Base-by-base conservation (phyloP, 2,113 vertebrate species). In the Macquaria australasica region DNA sequence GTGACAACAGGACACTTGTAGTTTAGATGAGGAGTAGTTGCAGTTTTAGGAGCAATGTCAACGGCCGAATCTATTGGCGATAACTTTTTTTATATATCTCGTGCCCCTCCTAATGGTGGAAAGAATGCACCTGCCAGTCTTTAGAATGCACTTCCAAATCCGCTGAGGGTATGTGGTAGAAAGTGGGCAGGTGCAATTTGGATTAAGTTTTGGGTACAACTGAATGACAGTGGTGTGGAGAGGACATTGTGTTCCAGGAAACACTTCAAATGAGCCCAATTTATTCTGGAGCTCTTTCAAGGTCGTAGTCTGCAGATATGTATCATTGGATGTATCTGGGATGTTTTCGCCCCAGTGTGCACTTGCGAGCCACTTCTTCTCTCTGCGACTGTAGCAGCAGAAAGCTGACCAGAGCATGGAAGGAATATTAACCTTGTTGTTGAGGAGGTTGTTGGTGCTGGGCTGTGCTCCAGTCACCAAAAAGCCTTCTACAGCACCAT, bases 361-460 rank as follows among this genome's bases (percentile, higher is more conserved):
- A 4, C 81, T 77, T 5, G 89, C 81, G 0, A 91, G 20, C 84
- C 87, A 91, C 18, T 0, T 25, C 0, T 8, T 0, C 21, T 8
- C 1, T 1, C 0, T 39, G 12, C 3, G 4, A 34, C 62, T 87
- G 72, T 85, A 82, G 62, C 89, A 91, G 50, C 89, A 91, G 68
- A 91, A 88, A 2, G 89, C 89, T 10, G 89, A 82, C 87, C 84
- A 91, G 34, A 91, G 78, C 28, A 18, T 4, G 37, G 79, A 73
- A 21, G 89, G 89, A 60, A 87, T 25, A 45, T 88, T 84, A 9
- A 84, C 10, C 11, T 1, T 71, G 0, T 80, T 64, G 8, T 66
- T 88, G 6, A 4, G 45, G 4, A 16, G 23, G 0, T 25, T 51
- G 37, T 23, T n/a, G 18, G 0, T 15, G 25, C 79, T 59, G 0